These are phyloP conservation scores for Mycalesis mineus DNA, from an alignment of 2,888 invertebrate species.

Conservation along the genomic window DNA sequence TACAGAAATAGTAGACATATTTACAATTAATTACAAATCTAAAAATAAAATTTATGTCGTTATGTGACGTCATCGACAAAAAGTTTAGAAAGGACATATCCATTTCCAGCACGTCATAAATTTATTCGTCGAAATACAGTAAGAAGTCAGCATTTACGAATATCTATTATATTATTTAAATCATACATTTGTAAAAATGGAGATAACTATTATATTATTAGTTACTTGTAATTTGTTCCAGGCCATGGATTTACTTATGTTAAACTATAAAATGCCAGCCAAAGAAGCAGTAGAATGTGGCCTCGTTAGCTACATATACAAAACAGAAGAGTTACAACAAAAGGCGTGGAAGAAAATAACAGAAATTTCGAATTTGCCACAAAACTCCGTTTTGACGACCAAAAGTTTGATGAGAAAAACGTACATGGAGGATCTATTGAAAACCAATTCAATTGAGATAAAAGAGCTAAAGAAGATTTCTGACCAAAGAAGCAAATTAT, in stretches of 20 bases:
- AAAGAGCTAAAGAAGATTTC: conserved; percentile 80
- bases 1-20: too few species aligned
- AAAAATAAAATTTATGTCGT: too few species aligned
- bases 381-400: conserved; percentile 79
- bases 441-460: conserved; percentile 83
- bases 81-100: too few species aligned
- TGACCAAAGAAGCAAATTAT: conserved; percentile 40
- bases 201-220: neutral
- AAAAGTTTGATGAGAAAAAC: conserved; percentile 83
- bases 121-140: too few species aligned
- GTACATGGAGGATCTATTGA: conserved; percentile 79
- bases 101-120: too few species aligned
- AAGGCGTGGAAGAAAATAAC: conserved; percentile 79
- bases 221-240: conserved; percentile 36
- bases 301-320: conserved; percentile 88
- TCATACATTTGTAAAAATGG: too few species aligned
- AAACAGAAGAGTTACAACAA: conserved; percentile 78
- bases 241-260: conserved; percentile 80
- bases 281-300: conserved; percentile 87
- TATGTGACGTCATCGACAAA: too few species aligned
- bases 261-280: conserved; percentile 88
- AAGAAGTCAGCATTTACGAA: too few species aligned
- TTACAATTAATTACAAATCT: too few species aligned
- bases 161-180: neutral
- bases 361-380: conserved; percentile 75